These are phyloP conservation scores for Polyommatus iphigenia DNA, from an alignment of 2,888 invertebrate genomes.

Conservation along the genomic window DNA sequence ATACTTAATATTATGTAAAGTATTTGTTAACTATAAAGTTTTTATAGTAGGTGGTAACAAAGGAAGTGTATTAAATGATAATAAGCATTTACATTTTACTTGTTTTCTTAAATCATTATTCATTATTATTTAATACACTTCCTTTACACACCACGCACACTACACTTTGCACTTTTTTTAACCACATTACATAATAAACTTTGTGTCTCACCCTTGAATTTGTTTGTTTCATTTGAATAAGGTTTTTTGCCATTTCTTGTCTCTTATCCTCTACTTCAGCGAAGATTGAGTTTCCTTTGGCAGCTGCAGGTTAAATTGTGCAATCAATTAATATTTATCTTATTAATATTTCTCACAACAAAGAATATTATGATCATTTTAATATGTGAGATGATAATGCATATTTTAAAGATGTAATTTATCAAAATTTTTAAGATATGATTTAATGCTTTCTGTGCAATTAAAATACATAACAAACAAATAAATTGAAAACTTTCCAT, in stretches of 20 bases:
- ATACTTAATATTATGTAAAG: too few relatives aligned
- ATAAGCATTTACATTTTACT: neutral
- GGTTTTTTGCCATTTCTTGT: conserved; percentile 81
- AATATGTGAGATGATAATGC: neutral
- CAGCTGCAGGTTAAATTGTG: conserved; percentile 60
- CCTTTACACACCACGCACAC: neutral
- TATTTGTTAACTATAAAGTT: too few relatives aligned
- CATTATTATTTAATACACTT: neutral
- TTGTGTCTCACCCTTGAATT: conserved; percentile 66
- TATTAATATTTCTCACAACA: neutral
- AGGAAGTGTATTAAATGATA: neutral
- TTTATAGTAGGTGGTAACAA: neutral
- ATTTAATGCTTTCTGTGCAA: too few relatives aligned
- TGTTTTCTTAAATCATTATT: neutral
- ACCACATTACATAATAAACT: neutral
- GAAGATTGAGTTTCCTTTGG: conserved; percentile 83
- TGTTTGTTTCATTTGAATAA: conserved; percentile 81
- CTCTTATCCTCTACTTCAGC: conserved; percentile 84
- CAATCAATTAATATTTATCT: neutral
- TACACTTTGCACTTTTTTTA: neutral
- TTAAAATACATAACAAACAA: too few relatives aligned
- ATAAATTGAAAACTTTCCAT: too few relatives aligned
- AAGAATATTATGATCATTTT: neutral
- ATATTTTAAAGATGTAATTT: too few relatives aligned
- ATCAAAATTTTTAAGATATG: too few relatives aligned